These are phyloP conservation scores for Trichopria drosophilae DNA, from an alignment of 2,888 invertebrate species.

Conservation along the genomic window DNA sequence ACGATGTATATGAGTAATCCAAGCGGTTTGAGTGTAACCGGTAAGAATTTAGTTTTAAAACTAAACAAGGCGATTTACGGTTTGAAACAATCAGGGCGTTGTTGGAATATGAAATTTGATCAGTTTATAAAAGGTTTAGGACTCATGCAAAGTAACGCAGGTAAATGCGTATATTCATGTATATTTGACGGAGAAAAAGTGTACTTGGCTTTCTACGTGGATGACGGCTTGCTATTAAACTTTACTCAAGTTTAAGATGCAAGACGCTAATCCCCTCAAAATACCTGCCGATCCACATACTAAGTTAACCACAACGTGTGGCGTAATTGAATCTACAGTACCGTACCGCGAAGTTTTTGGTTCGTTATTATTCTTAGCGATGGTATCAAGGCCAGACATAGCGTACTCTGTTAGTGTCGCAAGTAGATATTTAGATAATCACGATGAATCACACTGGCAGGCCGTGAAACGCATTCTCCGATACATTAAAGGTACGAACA, in stretches of 20 bases:
- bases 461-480: conserved; percentile 26
- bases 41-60: conserved; percentile 7
- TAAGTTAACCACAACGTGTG: neutral
- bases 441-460: too few relatives aligned
- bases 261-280: conserved; percentile 15
- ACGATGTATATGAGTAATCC: conserved; percentile 27
- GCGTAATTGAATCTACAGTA: neutral
- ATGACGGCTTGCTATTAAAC: conserved; percentile 17
- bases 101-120: conserved; percentile 2
- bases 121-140: too few relatives aligned
- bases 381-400: conserved; percentile 14
- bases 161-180: conserved; percentile 13
- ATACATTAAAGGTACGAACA: conserved; percentile 27
- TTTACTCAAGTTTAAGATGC: too few relatives aligned
- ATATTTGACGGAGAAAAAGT: conserved; percentile 4
- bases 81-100: conserved; percentile 15
- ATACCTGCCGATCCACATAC: conserved; percentile 17
- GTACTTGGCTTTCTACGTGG: conserved; percentile 18
- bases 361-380: conserved; percentile 13
- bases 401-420: conserved; percentile 14
- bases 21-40: conserved; percentile 9
- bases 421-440: conserved; percentile 24
- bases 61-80: conserved; percentile 26
- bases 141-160: too few relatives aligned
- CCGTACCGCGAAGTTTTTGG: conserved; percentile 24